phyloP scores from a whole-genome alignment of 2,113 vertebrate species.

The Gymnocephalus cernua region DNA sequence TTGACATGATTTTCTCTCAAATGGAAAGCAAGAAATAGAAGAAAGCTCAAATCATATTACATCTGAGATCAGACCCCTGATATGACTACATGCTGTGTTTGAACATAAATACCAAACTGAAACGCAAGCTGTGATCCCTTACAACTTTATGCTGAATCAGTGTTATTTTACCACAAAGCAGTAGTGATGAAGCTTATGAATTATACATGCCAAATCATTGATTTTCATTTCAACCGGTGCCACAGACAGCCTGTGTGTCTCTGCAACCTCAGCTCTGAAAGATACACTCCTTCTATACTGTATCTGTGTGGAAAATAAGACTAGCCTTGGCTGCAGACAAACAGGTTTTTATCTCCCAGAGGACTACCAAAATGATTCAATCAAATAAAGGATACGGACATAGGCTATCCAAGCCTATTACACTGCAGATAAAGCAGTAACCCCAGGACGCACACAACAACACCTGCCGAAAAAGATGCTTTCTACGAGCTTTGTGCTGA shows the following conservation, averaged over 20 bases:
- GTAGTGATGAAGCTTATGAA: conserved; percentile 43
- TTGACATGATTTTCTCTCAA: neutral
- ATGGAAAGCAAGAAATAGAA: conserved; percentile 12
- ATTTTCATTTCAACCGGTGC: conserved; percentile 53
- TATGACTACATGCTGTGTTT: conserved; percentile 3
- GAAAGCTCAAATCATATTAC: neutral
- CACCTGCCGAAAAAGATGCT: conserved; percentile 46
- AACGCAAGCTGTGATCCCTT: conserved; percentile 24
- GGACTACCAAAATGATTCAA: conserved; percentile 50
- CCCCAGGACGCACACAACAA: conserved; percentile 43
- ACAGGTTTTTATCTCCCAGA: conserved; percentile 40
- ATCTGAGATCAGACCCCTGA: conserved; percentile 28
- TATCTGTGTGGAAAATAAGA: conserved; percentile 42
- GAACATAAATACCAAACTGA: conserved; percentile 29
- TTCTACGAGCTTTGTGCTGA: conserved; percentile 12
- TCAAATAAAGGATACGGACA: conserved; percentile 56
- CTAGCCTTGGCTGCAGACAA: conserved; percentile 28
- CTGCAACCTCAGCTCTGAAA: conserved; percentile 15
- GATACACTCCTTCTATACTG: conserved; percentile 2
- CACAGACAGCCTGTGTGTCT: neutral
- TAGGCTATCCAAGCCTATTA: conserved; percentile 59
- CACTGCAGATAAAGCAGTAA: conserved; percentile 49
- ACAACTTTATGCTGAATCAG: conserved; percentile 46
- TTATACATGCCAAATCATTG: conserved; percentile 66
- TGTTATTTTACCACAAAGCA: conserved; percentile 37